Evolutionary conservation across 2,888 invertebrate genomes (phyloP).

Genomic region (Sarcophaga rosellei): DNA sequence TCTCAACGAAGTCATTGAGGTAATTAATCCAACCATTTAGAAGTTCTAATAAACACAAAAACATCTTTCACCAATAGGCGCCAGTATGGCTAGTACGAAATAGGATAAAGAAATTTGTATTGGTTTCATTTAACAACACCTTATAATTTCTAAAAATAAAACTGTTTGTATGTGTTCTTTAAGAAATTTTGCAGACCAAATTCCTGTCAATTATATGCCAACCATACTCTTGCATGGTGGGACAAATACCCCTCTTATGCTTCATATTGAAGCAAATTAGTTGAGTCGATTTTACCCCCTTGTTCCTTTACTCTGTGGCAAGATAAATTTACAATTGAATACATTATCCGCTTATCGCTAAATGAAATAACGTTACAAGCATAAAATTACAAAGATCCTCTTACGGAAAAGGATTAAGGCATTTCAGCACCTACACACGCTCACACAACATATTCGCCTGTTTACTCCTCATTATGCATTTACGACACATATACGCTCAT

Average conservation of each 20-base stretch:
- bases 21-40: too few species aligned
- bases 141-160: too few species aligned
- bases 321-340: conserved; percentile 70
- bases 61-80: too few species aligned
- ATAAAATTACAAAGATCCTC: conserved; percentile 66
- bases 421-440: conserved; percentile 57
- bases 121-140: too few species aligned
- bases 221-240: background rate
- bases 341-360: conserved; percentile 77
- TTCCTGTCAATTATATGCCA: background rate
- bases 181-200: background rate
- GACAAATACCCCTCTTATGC: background rate
- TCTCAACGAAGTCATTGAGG: too few species aligned
- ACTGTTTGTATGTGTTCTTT: background rate
- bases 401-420: conserved; percentile 60
- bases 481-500: background rate
- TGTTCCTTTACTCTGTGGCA: conserved; percentile 1
- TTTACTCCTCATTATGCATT: background rate
- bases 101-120: too few species aligned
- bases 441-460: background rate
- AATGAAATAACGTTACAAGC: conserved; percentile 65
- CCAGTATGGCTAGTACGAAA: too few species aligned
- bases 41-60: too few species aligned
- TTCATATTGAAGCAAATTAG: conserved; percentile 64
- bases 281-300: conserved; percentile 22